phyloP scores from a whole-genome alignment of 2,888 invertebrate species.

The Pseudococcus longispinus region DNA sequence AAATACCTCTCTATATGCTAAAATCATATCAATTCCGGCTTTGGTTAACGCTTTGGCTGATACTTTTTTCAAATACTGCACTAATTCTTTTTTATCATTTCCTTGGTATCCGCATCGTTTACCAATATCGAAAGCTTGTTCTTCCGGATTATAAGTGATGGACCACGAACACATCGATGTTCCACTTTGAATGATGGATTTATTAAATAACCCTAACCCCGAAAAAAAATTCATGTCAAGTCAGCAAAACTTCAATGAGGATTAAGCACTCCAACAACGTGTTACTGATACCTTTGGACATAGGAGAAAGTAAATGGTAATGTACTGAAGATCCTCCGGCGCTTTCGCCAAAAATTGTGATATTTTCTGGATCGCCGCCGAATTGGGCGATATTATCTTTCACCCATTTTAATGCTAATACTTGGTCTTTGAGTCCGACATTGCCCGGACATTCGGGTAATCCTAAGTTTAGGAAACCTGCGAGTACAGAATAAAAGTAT shows the following conservation, averaged over 20 bases:
- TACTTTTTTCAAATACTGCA: constrained; percentile 19
- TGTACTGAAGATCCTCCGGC: constrained; percentile 58
- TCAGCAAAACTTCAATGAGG: not conserved
- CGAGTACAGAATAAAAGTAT: not conserved
- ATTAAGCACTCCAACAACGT: not conserved
- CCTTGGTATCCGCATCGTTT: constrained; percentile 25
- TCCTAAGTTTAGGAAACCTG: constrained; percentile 58
- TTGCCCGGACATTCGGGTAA: constrained; percentile 58
- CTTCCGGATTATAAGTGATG: constrained; percentile 10
- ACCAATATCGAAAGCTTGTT: constrained; percentile 40
- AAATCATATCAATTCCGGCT: not conserved
- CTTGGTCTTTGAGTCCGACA: constrained; percentile 68
- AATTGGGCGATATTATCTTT: constrained; percentile 68
- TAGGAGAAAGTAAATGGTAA: constrained; percentile 56
- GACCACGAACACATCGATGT: constrained; percentile 33
- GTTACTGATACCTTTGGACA: constrained; percentile 40
- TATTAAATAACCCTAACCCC: not conserved
- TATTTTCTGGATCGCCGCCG: constrained; percentile 67
- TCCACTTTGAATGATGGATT: constrained; percentile 49
- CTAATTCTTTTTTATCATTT: constrained; percentile 21
- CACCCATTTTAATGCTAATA: constrained; percentile 69
- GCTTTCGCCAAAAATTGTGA: constrained; percentile 64
- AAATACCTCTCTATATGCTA: not conserved
- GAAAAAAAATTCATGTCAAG: not conserved
- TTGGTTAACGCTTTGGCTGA: not conserved